Evolutionary conservation across 2,888 invertebrate species (phyloP).

Genomic region (Drosophila macrospina): DNA sequence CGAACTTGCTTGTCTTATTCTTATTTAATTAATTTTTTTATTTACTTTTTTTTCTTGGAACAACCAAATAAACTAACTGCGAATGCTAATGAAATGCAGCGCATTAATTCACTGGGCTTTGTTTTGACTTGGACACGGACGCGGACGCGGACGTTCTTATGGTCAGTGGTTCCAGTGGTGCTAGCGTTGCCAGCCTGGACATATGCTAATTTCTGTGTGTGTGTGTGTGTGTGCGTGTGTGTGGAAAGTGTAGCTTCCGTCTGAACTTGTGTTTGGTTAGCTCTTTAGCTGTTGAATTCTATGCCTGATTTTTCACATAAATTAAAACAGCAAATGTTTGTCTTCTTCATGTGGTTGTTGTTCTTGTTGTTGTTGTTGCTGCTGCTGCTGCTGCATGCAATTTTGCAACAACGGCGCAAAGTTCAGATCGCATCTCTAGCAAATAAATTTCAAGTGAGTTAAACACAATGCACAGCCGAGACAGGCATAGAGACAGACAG

Average conservation of each 20-base stretch:
- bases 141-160: conserved; percentile 31
- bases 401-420: conserved; percentile 66
- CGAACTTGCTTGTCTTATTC: conserved; percentile 35
- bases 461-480: conserved; percentile 70
- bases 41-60: conserved; percentile 1
- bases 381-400: conserved; percentile 30
- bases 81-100: conserved; percentile 53
- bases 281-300: conserved; percentile 34
- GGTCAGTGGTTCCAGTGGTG: conserved; percentile 25
- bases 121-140: conserved; percentile 13
- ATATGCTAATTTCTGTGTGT: conserved; percentile 43
- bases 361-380: conserved; percentile 21
- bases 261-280: conserved; percentile 34
- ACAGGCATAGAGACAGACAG: conserved; percentile 37
- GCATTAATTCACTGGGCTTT: conserved; percentile 44
- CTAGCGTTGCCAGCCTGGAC: conserved; percentile 25
- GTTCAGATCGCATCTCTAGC: conserved; percentile 75
- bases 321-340: conserved; percentile 67
- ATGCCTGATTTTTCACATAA: conserved; percentile 68
- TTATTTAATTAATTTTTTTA: conserved; percentile 4
- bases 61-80: conserved; percentile 20
- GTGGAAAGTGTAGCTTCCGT: conserved; percentile 43
- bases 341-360: conserved; percentile 21
- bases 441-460: conserved; percentile 71
- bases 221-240: conserved; percentile 9